Evolutionary conservation across 2,113 vertebrate genomes (phyloP), one percentile per base, ranked within the genome.

Genomic region (Cyrtonyx montezumae): DNA sequence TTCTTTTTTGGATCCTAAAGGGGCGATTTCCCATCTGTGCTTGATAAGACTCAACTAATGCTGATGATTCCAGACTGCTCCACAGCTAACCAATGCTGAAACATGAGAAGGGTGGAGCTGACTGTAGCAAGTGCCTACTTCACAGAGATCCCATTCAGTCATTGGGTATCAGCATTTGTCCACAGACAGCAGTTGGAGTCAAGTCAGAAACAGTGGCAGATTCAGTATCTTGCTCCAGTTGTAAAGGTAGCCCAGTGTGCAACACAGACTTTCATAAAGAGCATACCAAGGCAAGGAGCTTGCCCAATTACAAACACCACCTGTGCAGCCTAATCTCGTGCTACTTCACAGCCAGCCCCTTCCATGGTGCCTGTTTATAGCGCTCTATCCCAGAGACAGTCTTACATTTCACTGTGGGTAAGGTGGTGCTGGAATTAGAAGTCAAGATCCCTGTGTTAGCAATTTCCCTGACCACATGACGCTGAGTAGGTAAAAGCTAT

Each of bases 101-200:
- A 98, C 84, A 71, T 13, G 92, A 98, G 96, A 93, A 73, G 86
- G 77, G 90, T 96, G 94, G 93, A 93, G 91, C 77, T 95, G 91
- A 71, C 86, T 21, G 46, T 88, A 95, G 91, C 95, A 97, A 96
- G 91, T 85, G 83, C 48, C 65, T 28, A 19, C 79, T 96, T 79
- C 84, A 97, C 86, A 97, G 97, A 97, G 90, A 75, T 76, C 83
- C 89, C 68, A 95, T 98, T 97, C 95, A 98, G 96, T 97, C 95
- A 87, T 97, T 94, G 30, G 37, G 67, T 97, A 88, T 98, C 97
- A 96, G 94, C 94, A 96, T 91, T 97, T 97, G 97, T 97, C 92
- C 66, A 45, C 77, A 94, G 94, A 96, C 96, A 94, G 93, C 95
- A 92, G 78, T 93, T 96, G 95, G 88, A 97, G 91, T 84, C 58